Evolutionary conservation across 2,888 invertebrate species (phyloP).

Genomic region (Drosophila prolongata): DNA sequence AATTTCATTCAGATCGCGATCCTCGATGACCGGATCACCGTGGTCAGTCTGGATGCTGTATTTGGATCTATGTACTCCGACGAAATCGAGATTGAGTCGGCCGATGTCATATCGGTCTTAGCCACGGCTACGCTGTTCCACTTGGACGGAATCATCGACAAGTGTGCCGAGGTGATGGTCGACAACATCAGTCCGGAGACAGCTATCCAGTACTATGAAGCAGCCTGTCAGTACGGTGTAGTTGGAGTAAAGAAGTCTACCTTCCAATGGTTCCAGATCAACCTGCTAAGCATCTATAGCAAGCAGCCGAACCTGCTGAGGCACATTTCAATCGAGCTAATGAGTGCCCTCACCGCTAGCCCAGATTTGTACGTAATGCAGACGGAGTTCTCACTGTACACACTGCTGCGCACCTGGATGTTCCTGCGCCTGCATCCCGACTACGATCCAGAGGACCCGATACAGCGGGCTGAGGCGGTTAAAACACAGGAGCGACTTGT

Average conservation of each 20-base stretch:
- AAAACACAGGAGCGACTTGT: constrained; percentile 57
- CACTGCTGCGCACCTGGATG: constrained; percentile 89
- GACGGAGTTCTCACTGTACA: constrained; percentile 91
- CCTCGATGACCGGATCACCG: constrained; percentile 89
- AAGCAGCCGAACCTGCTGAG: constrained; percentile 86
- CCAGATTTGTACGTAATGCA: constrained; percentile 90
- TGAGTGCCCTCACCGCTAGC: constrained; percentile 87
- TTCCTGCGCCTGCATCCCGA: constrained; percentile 86
- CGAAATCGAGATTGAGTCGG: constrained; percentile 89
- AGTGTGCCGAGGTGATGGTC: constrained; percentile 90
- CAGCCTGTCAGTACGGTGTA: constrained; percentile 89
- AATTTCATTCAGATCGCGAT: constrained; percentile 89
- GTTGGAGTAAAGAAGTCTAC: constrained; percentile 87
- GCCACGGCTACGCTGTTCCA: constrained; percentile 91
- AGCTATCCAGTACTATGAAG: constrained; percentile 88
- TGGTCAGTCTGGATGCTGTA: constrained; percentile 88
- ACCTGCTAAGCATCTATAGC: constrained; percentile 87
- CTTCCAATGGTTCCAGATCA: constrained; percentile 89
- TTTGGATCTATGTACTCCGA: constrained; percentile 91
- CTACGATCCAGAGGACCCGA: constrained; percentile 83
- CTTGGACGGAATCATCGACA: constrained; percentile 89
- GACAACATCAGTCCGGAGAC: constrained; percentile 90
- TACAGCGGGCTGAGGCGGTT: constrained; percentile 63
- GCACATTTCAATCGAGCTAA: constrained; percentile 88
- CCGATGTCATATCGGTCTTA: constrained; percentile 88